Evolutionary conservation across 2,888 invertebrate genomes (phyloP).

Genomic region (Entomobrya multifasciata): DNA sequence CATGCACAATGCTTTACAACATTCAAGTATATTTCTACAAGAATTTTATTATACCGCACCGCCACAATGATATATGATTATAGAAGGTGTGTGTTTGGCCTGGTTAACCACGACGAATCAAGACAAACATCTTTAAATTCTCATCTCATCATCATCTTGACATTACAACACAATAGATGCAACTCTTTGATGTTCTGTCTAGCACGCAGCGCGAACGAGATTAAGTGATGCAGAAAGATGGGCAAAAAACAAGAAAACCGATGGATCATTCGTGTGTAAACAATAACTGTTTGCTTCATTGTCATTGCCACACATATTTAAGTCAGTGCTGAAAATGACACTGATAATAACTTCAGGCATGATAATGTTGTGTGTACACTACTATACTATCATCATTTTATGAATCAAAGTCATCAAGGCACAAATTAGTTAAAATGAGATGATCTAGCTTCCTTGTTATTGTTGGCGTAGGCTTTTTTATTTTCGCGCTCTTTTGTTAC

Average conservation of each 20-base stretch:
- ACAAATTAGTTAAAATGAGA: background rate
- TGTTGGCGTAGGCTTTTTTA: background rate
- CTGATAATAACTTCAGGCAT: background rate
- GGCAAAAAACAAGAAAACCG: background rate
- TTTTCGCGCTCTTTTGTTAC: too few species aligned
- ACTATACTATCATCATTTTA: background rate
- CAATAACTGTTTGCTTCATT: too few species aligned
- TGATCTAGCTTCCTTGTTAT: background rate
- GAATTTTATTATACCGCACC: background rate
- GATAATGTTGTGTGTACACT: background rate
- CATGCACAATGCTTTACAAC: background rate
- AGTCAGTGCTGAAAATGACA: too few species aligned
- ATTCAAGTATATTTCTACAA: background rate
- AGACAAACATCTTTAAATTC: conserved; percentile 1
- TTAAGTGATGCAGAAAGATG: background rate
- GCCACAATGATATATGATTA: background rate
- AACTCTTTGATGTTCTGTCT: background rate
- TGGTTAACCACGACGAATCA: conserved; percentile 57
- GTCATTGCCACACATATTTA: too few species aligned
- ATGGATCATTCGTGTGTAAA: too few species aligned
- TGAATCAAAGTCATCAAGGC: conserved; percentile 26
- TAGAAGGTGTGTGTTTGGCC: conserved; percentile 51
- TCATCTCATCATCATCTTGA: background rate
- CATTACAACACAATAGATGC: background rate
- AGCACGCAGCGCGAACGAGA: background rate